Percentiles rank a stretch among this genome's conserved stretches.
phyloP scores from a whole-genome alignment of 2,113 vertebrate species.

The Mustela nigripes region DNA sequence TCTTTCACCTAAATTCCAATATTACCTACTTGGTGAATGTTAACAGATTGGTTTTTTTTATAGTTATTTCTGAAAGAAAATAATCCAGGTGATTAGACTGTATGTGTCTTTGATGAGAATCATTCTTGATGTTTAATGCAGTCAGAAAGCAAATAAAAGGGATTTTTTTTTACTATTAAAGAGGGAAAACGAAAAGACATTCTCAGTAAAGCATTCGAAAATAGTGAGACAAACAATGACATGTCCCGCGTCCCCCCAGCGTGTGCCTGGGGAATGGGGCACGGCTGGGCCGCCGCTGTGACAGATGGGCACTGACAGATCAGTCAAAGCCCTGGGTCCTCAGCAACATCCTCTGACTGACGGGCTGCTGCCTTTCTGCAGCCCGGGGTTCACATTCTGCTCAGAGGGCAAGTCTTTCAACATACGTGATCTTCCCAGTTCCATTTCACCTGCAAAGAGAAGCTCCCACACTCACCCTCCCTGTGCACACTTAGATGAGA shows the following conservation, averaged over 20 bases:
- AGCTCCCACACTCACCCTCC: background rate
- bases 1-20: conserved; percentile 22
- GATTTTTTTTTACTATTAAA: conserved; percentile 35
- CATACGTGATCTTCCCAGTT: background rate
- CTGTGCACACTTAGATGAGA: background rate
- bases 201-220: conserved; percentile 23
- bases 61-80: conserved; percentile 58
- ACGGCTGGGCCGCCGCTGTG: rapidly evolving
- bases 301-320: background rate
- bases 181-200: conserved; percentile 1
- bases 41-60: conserved; percentile 55
- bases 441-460: background rate
- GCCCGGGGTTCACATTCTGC: background rate
- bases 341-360: background rate
- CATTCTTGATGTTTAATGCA: conserved; percentile 46
- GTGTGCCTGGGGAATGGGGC: background rate
- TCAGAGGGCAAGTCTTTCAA: background rate
- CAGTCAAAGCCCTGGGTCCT: background rate
- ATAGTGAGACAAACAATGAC: background rate
- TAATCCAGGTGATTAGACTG: conserved; percentile 50
- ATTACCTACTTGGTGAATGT: conserved; percentile 32
- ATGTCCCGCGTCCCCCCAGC: background rate
- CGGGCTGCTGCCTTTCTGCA: background rate
- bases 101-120: conserved; percentile 63
- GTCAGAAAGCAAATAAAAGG: conserved; percentile 40